Conservation (phyloP, 2,797 vertebrate genomes). For the Mormyrops boulengeri region DNA sequence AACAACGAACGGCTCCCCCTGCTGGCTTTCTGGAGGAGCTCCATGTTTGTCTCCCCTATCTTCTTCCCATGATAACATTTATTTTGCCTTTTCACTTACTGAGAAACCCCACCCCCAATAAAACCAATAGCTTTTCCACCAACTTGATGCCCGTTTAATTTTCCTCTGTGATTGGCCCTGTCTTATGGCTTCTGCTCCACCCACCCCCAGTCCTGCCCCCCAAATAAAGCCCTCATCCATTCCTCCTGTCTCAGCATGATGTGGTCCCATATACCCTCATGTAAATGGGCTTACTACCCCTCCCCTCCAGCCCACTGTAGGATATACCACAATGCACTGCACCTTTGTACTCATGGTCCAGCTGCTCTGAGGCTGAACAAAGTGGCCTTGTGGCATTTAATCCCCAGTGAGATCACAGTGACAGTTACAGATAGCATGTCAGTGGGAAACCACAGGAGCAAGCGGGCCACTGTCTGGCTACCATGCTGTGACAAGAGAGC, state of each 20-base stretch:
- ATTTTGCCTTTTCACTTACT: background rate
- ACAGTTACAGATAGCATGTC: background rate
- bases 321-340: background rate
- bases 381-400: slow-evolving; percentile 14
- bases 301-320: background rate
- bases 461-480: background rate
- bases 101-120: background rate
- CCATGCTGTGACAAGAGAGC: background rate
- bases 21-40: background rate
- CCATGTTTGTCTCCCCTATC: background rate
- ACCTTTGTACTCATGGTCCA: background rate
- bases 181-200: background rate
- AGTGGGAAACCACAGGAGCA: background rate
- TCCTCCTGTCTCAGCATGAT: background rate
- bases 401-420: background rate
- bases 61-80: background rate
- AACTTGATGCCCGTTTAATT: background rate
- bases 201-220: background rate
- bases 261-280: background rate
- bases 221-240: background rate
- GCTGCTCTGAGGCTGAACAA: background rate
- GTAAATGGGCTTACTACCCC: background rate
- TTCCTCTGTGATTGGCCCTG: background rate
- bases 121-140: background rate
- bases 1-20: background rate